Percentiles rank a stretch among this genome's conserved stretches.
Evolutionary conservation across 1,140 invertebrate genomes (phyloP).

Genomic region (Cotesia typhae): DNA sequence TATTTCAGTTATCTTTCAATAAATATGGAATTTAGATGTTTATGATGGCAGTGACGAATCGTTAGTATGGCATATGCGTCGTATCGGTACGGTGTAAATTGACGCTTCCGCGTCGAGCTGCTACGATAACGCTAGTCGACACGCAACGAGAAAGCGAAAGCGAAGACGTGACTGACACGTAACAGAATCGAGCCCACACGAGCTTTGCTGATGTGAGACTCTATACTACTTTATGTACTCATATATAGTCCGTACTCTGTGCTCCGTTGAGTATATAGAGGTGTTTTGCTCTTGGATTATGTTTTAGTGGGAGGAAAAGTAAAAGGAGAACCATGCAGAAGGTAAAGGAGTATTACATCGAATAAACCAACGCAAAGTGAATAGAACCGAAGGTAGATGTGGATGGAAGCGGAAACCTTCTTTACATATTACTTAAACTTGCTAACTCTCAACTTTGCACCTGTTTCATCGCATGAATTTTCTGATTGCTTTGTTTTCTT

Average conservation of each 20-base stretch:
- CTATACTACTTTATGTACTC: not conserved
- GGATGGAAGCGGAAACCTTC: too few relatives aligned
- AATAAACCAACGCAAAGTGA: too few relatives aligned
- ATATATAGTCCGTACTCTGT: not conserved
- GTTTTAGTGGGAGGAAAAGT: too few relatives aligned
- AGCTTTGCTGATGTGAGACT: not conserved
- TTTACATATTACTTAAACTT: too few relatives aligned
- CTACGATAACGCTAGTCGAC: slow-evolving; percentile 33
- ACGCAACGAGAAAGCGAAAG: slow-evolving; percentile 43
- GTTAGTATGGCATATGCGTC: not conserved
- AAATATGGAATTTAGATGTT: too few relatives aligned
- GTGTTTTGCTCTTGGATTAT: too few relatives aligned
- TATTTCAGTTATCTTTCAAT: too few relatives aligned
- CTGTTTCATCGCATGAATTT: not conserved
- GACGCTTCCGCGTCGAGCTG: slow-evolving; percentile 39
- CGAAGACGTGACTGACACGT: slow-evolving; percentile 42
- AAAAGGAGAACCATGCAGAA: too few relatives aligned
- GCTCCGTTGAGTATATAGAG: too few relatives aligned
- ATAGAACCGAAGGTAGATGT: too few relatives aligned
- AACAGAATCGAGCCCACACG: slow-evolving; percentile 35
- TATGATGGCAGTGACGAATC: not conserved
- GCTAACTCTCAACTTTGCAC: too few relatives aligned
- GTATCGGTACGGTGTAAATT: slow-evolving; percentile 32
- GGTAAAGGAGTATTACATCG: too few relatives aligned
- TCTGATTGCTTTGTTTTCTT: not conserved